These are phyloP conservation scores for Orthosia gothica DNA, from an alignment of 2,888 invertebrate genomes.

Conservation along the genomic window DNA sequence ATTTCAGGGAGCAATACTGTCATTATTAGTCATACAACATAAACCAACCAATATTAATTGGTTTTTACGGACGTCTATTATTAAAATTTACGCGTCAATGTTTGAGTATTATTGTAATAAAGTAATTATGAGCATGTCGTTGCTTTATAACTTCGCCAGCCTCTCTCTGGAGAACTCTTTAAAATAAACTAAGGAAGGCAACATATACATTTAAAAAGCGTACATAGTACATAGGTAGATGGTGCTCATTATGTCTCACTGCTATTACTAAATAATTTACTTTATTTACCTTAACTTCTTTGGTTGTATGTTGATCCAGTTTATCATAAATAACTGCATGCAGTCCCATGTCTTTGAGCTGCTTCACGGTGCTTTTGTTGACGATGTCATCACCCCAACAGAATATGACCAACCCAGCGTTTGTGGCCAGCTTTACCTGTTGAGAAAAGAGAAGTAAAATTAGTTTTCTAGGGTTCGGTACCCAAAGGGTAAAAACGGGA, in stretches of 20 bases:
- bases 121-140: background rate
- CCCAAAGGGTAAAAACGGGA: too few species aligned
- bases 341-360: conserved; percentile 96
- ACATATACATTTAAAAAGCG: background rate
- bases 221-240: background rate
- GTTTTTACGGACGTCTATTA: background rate
- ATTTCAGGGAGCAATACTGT: background rate
- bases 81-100: background rate
- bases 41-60: background rate
- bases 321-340: conserved; percentile 99
- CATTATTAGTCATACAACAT: background rate
- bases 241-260: conserved; percentile 27
- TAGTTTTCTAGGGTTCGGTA: too few species aligned
- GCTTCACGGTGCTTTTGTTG: conserved; percentile 95
- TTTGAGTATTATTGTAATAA: background rate
- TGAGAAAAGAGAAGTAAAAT: conserved; percentile 40
- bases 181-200: background rate
- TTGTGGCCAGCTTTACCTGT: conserved; percentile 95
- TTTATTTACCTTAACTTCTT: conserved; percentile 92
- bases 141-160: background rate
- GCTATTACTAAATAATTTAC: conserved; percentile 1
- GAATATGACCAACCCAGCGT: conserved; percentile 96
- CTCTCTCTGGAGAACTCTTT: background rate
- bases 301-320: conserved; percentile 94
- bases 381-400: conserved; percentile 99